Evolutionary conservation across 2,113 vertebrate genomes (phyloP), one percentile per base, ranked within the genome.

Genomic region (Equus quagga): DNA sequence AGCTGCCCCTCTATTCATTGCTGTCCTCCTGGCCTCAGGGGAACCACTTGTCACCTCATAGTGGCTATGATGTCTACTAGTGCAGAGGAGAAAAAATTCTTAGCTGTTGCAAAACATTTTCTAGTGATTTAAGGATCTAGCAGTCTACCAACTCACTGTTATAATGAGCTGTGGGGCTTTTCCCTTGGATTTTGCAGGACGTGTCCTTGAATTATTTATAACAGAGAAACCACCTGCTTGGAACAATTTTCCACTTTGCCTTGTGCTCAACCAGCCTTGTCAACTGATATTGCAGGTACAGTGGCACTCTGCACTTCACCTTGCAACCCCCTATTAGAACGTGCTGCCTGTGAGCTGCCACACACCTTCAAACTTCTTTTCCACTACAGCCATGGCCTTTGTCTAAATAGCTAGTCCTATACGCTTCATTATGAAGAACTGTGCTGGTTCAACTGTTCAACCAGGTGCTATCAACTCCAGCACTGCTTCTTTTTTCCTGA

Each of bases 21-120:
- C 84, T 97, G 78, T 97, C 97, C 92, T 98, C 44, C 72, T 96
- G 92, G 90, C 97, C 98, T 98, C 98, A 80, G 83, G 97, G 97
- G 98, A 98, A 96, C 83, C 96, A 98, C 98, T 98, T 98, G 98
- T 98, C 98, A 98, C 94, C 96, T 98, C 97, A 91, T 96, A 98
- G 87, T 97, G 95, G 85, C 97, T 98, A 89, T 97, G 95, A 97
- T 97, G 97, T 98, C 98, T 98, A 98, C 96, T 97, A 93, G 75
- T 89, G 84, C 94, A 98, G 93, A 95, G 88, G 67, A 96, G 96
- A 98, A 98, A 97, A 96, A 89, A 95, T 54, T 73, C 94, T 97
- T 97, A 96, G 92, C 90, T 97, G 79, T 97, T 98, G 96, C 96
- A 97, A 98, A 99, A 98, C 85, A 98, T 90, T 98, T 98, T 98